A percentile compares a stretch with the other conserved stretches of the same genome.
Evolutionary conservation across 2,113 vertebrate genomes (phyloP).

Genomic region (Trachemys scripta): DNA sequence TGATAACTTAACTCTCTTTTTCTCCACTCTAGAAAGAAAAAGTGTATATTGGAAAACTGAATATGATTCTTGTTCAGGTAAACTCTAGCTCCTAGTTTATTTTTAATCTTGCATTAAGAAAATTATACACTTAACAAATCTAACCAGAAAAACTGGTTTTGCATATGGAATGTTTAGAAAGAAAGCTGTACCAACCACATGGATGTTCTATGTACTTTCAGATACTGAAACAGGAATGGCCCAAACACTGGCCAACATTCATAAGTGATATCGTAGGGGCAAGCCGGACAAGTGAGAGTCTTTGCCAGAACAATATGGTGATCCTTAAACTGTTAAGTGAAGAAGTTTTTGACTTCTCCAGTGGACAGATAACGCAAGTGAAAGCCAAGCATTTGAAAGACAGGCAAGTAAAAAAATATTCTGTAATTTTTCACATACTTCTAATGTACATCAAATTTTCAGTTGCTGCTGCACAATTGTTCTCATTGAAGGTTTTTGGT

Average conservation of each 20-base stretch:
- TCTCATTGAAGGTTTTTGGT: neutral
- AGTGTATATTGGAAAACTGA: conserved; percentile 96
- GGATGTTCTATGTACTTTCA: conserved; percentile 56
- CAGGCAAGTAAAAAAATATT: conserved; percentile 84
- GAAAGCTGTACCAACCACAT: neutral
- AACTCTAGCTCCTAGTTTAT: neutral
- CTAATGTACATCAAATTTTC: neutral
- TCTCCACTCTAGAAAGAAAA: conserved; percentile 89
- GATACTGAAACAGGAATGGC: conserved; percentile 99
- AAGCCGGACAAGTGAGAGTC: conserved; percentile 96
- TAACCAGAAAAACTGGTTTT: neutral
- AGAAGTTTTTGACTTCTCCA: conserved; percentile 99
- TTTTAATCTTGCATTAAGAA: fast-evolving
- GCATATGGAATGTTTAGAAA: neutral
- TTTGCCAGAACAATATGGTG: conserved; percentile 99
- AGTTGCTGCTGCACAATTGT: neutral
- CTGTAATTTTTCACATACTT: neutral
- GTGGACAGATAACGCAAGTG: conserved; percentile 98
- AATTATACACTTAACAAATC: neutral
- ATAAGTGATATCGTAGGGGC: conserved; percentile 99
- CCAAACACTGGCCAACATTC: conserved; percentile 99
- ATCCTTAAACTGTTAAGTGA: conserved; percentile 98
- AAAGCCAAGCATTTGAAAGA: conserved; percentile 99
- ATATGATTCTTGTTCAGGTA: conserved; percentile 99
- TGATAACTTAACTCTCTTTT: neutral